phyloP scores from a whole-genome alignment of 2,797 vertebrate species.

The Astyanax mexicanus region DNA sequence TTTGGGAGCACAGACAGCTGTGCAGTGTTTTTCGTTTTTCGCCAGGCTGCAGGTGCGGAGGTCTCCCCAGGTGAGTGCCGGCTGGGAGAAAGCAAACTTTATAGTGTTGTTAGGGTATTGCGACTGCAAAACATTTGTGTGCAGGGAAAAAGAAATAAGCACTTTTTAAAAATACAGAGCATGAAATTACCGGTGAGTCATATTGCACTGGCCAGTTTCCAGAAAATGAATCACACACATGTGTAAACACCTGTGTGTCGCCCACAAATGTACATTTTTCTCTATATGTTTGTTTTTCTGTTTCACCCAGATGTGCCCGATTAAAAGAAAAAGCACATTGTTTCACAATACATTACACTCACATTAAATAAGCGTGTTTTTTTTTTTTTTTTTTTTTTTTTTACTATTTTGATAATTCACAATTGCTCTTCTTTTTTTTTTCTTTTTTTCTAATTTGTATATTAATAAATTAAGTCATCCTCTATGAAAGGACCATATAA shows the following conservation, averaged over 20 bases:
- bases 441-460: too few relatives aligned
- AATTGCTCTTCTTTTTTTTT: too few relatives aligned
- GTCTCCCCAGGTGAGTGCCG: conserved; percentile 36
- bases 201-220: conserved; percentile 4
- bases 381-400: too few relatives aligned
- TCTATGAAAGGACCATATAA: too few relatives aligned
- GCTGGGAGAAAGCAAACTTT: conserved; percentile 21
- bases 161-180: conserved; percentile 19
- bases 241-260: neutral
- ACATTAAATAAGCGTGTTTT: too few relatives aligned
- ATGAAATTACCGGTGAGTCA: conserved; percentile 10
- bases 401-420: too few relatives aligned
- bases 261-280: neutral
- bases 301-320: too few relatives aligned
- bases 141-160: conserved; percentile 24
- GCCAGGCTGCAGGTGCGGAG: conserved; percentile 24
- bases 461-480: too few relatives aligned
- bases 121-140: conserved; percentile 31
- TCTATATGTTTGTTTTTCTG: neutral
- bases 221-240: neutral
- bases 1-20: conserved; percentile 29
- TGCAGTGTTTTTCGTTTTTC: conserved; percentile 24
- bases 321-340: too few relatives aligned
- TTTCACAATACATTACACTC: too few relatives aligned
- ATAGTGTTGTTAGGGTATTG: conserved; percentile 21